Base-by-base conservation (phyloP, 2,797 vertebrate genomes). In the Trachurus trachurus region DNA sequence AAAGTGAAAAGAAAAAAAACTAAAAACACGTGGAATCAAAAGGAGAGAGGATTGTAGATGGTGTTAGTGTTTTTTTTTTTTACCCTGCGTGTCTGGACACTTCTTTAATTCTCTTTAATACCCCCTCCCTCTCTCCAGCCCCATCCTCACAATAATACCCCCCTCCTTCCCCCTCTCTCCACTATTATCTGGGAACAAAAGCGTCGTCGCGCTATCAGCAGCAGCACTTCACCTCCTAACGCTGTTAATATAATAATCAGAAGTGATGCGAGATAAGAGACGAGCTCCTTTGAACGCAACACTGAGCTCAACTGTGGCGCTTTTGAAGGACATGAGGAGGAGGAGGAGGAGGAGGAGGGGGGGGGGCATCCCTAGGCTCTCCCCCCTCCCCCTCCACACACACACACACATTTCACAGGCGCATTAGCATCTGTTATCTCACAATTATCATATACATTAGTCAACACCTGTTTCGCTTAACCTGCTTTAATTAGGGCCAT, bases 401-500 rank as follows among this genome's bases (percentile, higher is more conserved):
- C 76, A 70, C 80, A 74, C 65, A 17, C 71, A 60, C 75, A 69
- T n/a, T n/a, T n/a, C 76, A 70, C 26, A 26, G 26, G 26, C 26
- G 66, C 77, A 95, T 90, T 93, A 89, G 90, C 94, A 95, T 94
- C 89, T 94, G 94, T 94, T 95, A 94, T 96, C 93, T 92, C 88
- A 92, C 83, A 89, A 95, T 96, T 95, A 95, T 94, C 95, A 96
- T 95, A 94, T 91, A 95, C 95, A 95, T 96, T 95, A 95, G 92
- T 93, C 94, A 90, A 95, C 95, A 95, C 92, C 94, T 95, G 95
- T 94, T 95, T 93, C 88, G 79, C 92, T 92, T 93, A 94, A 89
- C 92, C 87, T 87, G 63, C 66, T 94, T 94, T 94, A 94, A 95
- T 94, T 93, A 88, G 89, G 67, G 57, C 87, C 89, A 92, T 91